Evolutionary conservation across 1,140 invertebrate species (phyloP).

Genomic region (Pseudomyrmex pallidus): DNA sequence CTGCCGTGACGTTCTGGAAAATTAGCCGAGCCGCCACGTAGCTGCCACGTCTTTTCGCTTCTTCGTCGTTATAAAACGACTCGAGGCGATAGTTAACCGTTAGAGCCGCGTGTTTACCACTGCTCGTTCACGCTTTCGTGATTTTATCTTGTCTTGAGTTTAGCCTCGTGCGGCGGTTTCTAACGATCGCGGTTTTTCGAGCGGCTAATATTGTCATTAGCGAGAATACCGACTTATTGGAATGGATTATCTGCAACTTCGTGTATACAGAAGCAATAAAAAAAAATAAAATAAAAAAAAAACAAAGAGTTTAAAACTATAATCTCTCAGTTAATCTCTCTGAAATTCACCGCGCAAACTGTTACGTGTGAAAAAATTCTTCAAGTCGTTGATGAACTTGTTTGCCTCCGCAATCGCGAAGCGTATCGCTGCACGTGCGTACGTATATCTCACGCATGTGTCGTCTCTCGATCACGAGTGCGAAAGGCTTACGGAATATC

Average conservation of each 20-base stretch:
- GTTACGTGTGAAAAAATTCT: too few relatives aligned
- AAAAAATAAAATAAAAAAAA: too few relatives aligned
- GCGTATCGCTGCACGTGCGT: neutral
- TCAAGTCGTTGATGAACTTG: neutral
- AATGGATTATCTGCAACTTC: neutral
- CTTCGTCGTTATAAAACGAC: slow-evolving; percentile 15
- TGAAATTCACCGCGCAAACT: too few relatives aligned
- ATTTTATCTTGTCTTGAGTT: slow-evolving; percentile 27
- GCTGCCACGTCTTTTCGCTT: slow-evolving; percentile 15
- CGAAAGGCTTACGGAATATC: neutral
- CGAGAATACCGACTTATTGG: slow-evolving; percentile 35
- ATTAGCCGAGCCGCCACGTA: slow-evolving; percentile 15
- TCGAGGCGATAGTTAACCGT: slow-evolving; percentile 23
- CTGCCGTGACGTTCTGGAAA: slow-evolving; percentile 34
- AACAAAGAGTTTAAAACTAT: too few relatives aligned
- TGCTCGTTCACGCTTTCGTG: slow-evolving; percentile 45
- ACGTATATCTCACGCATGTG: neutral
- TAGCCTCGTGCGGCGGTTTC: neutral
- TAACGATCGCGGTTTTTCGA: slow-evolving; percentile 39
- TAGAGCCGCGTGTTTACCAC: slow-evolving; percentile 28
- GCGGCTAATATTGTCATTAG: slow-evolving; percentile 38
- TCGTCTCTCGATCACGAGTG: slow-evolving; percentile 9
- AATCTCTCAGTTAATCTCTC: too few relatives aligned
- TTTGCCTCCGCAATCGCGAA: neutral
- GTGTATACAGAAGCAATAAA: too few relatives aligned